Base-by-base conservation (phyloP, 2,797 vertebrate species). In the Antennarius maculatus region DNA sequence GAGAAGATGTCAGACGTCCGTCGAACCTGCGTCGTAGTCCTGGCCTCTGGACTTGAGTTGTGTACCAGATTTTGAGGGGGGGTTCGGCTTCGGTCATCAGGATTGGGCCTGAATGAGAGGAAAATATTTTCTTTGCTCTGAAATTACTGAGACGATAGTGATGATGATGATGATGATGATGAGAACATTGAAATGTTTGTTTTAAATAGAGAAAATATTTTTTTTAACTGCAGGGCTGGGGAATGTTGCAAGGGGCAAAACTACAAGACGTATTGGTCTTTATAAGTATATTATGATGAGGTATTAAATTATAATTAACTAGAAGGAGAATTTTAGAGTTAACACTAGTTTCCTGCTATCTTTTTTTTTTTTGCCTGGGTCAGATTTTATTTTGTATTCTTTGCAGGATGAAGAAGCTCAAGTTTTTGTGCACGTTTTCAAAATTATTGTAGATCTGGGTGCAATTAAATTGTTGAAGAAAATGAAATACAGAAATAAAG, bases 141-240 rank as follows among this genome's bases (percentile, higher is more conserved):
- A 91, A 90, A 91, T 92, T 89, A 92, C 88, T 88, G 91, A 92
- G 89, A 90, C 90, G 86, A 92, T 83, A 77, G 84, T 83, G 63
- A 87, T 82, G 79, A 34, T 34, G 31, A 34, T 34, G 29, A 31
- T 31, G 31, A 80, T 72, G 53, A 72, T 66, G 74, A 83, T 55
- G 23, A 82, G 88, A 90, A 91, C 80, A 91, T 91, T 93, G 89
- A 92, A 89, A 93, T 92, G 90, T 93, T 94, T 93, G 92, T 93
- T 94, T 94, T 93, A 90, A 93, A 93, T 91, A 93, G 91, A 93
- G 92, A 94, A 91, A 92, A 92, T 93, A 92, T 93, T 93, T 94
- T 94, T 93, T 94, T 94, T 94, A 92, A 93, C 89, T 92, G 89
- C 90, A 87, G 90, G 90, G 90, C 79, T 84, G 88, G 91, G 53